These are phyloP conservation scores for Muscicapa striata DNA, from an alignment of 2,797 vertebrate species.

Conservation along the genomic window DNA sequence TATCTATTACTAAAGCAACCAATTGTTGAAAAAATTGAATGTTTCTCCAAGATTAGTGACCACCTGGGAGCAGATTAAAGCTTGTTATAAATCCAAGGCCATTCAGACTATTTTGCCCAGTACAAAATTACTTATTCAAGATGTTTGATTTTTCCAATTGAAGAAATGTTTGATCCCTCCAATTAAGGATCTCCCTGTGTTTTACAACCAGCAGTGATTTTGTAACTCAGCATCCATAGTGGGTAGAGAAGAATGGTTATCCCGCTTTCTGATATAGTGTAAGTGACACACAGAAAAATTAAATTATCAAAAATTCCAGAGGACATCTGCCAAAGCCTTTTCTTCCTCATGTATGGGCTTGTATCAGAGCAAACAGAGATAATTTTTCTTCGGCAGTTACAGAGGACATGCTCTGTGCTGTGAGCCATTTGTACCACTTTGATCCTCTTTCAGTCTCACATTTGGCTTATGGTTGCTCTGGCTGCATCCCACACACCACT, in stretches of 20 bases:
- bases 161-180: neutral
- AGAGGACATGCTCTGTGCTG: rapidly evolving
- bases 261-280: neutral
- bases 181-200: neutral
- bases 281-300: neutral
- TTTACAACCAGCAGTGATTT: constrained; percentile 9
- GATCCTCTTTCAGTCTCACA: neutral
- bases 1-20: neutral
- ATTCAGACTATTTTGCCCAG: constrained; percentile 56
- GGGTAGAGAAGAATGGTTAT: neutral
- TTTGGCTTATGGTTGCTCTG: neutral
- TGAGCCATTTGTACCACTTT: neutral
- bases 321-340: neutral
- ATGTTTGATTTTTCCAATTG: neutral
- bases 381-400: neutral
- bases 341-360: neutral
- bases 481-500: neutral
- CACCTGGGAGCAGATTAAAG: constrained; percentile 41
- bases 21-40: neutral
- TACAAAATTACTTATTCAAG: constrained; percentile 67
- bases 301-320: neutral
- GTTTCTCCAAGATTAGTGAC: constrained; percentile 49
- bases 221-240: neutral
- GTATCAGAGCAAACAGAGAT: neutral
- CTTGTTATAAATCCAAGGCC: constrained; percentile 23